A percentile compares a stretch with the other conserved stretches of the same genome.
phyloP scores from a whole-genome alignment of 2,888 invertebrate genomes.

The Melanophora roralis region DNA sequence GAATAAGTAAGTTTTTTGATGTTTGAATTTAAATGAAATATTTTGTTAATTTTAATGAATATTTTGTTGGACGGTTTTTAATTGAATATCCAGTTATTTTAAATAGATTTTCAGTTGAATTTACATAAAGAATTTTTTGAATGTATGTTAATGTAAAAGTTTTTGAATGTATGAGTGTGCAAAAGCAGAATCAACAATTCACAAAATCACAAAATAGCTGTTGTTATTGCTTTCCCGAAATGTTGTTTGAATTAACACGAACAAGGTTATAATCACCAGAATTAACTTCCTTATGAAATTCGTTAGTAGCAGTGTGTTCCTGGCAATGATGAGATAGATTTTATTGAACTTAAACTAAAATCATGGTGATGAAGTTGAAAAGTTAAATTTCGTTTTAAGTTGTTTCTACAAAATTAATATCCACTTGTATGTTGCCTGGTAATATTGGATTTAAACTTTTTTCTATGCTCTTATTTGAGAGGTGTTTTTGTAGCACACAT shows the following conservation, averaged over 20 bases:
- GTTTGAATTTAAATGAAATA: too few relatives aligned
- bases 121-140: too few relatives aligned
- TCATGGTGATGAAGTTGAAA: conserved; percentile 37
- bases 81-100: too few relatives aligned
- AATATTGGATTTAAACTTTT: conserved; percentile 10
- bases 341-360: conserved; percentile 19
- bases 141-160: neutral
- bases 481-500: neutral
- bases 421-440: conserved; percentile 7
- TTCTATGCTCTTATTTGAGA: conserved; percentile 15
- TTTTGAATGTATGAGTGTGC: neutral
- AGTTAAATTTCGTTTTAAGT: conserved; percentile 1
- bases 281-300: neutral
- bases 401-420: conserved; percentile 14
- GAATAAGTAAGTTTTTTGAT: too few relatives aligned
- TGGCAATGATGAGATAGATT: conserved; percentile 3
- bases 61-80: too few relatives aligned
- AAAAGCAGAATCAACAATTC: conserved; percentile 30
- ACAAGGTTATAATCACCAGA: conserved; percentile 15
- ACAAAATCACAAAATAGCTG: conserved; percentile 22
- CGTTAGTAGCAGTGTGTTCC: neutral
- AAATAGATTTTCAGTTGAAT: too few relatives aligned
- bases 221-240: conserved; percentile 20
- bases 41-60: too few relatives aligned
- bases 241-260: conserved; percentile 2